Percentiles rank a stretch among this genome's conserved stretches.
Evolutionary conservation across 2,888 invertebrate genomes (phyloP).

Genomic region (Sarcophaga subvicina): DNA sequence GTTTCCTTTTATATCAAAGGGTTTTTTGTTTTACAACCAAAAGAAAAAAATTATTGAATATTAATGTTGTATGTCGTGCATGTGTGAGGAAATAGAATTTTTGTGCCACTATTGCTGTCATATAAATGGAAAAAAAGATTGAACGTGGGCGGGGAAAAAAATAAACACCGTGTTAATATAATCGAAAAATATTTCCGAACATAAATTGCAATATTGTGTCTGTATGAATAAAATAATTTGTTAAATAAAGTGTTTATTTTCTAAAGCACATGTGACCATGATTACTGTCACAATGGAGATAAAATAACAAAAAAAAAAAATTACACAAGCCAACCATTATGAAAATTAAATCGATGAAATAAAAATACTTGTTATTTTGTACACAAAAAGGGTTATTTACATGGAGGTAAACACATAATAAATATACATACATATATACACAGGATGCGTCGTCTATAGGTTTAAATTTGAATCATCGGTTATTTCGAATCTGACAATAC

Average conservation of each 20-base stretch:
- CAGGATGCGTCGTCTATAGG: no score
- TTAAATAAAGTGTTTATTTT: conserved; percentile 47
- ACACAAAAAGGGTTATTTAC: neutral
- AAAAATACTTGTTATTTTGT: no score
- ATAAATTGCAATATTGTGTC: conserved; percentile 6
- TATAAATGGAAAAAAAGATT: conserved; percentile 35
- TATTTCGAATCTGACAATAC: no score
- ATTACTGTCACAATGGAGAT: neutral
- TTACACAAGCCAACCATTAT: neutral
- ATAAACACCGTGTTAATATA: neutral
- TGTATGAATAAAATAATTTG: conserved; percentile 49
- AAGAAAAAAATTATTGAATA: conserved; percentile 34
- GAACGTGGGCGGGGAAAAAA: conserved; percentile 25
- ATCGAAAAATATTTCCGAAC: conserved; percentile 16
- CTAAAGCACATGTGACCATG: conserved; percentile 13
- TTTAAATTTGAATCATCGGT: no score
- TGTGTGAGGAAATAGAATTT: neutral
- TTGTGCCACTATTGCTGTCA: conserved; percentile 20
- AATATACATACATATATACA: no score
- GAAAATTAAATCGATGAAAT: neutral
- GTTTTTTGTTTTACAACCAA: neutral
- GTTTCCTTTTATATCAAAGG: neutral
- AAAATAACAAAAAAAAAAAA: neutral
- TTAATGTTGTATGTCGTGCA: conserved; percentile 25
- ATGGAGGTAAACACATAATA: no score